Conservation (phyloP, 2,113 vertebrate genomes). For the Pachycephala philippinensis region DNA sequence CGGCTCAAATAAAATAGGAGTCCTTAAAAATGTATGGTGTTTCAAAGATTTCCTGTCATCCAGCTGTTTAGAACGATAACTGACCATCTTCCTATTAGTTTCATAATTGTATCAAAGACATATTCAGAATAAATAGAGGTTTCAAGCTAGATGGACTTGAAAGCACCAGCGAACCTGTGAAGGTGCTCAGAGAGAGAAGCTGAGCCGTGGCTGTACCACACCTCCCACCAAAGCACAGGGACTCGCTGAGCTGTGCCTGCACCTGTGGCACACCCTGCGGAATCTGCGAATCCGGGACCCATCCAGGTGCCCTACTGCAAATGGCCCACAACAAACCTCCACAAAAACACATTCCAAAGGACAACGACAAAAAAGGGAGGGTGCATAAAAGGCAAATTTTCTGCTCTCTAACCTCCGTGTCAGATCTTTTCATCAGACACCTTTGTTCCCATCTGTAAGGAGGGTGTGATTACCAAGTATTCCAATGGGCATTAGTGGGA, state of each 20-base stretch:
- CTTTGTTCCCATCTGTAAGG: background rate
- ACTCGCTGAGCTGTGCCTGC: background rate
- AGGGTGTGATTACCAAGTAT: background rate
- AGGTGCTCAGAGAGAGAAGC: background rate
- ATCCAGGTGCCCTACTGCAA: background rate
- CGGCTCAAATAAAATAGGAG: background rate
- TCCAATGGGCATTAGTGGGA: background rate
- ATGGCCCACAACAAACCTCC: background rate
- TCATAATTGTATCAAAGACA: background rate
- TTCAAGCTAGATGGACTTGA: background rate
- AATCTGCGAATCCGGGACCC: background rate
- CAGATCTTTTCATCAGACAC: background rate
- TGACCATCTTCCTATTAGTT: background rate
- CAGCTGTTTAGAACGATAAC: background rate
- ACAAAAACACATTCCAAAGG: background rate
- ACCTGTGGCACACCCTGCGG: accelerated
- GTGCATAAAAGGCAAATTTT: background rate
- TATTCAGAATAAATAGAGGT: background rate
- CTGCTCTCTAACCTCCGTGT: background rate
- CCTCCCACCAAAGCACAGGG: background rate
- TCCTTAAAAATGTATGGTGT: background rate
- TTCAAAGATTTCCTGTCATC: background rate
- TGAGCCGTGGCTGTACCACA: background rate
- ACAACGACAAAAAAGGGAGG: background rate
- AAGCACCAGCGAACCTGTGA: background rate